phyloP scores from a whole-genome alignment of 2,797 vertebrate species.

The Nyctalus aviator region DNA sequence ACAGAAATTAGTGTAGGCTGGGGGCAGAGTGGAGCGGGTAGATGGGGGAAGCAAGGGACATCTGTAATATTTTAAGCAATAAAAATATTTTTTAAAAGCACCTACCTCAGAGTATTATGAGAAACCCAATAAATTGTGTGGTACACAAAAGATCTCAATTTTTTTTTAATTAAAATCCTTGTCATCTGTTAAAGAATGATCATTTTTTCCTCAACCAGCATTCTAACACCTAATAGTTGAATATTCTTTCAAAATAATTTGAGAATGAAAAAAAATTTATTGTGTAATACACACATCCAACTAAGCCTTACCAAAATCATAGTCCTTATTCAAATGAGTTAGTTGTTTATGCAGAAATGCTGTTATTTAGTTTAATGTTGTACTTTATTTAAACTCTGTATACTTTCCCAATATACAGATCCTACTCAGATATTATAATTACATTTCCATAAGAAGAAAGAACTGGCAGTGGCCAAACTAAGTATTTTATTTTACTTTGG shows the following conservation, averaged over 20 bases:
- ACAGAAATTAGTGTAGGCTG: too few species aligned
- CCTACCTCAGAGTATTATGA: background rate
- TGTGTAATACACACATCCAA: background rate
- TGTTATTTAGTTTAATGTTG: slow-evolving; percentile 29
- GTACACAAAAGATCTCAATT: background rate
- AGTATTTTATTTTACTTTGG: slow-evolving; percentile 25
- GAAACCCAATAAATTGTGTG: background rate
- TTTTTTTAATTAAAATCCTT: background rate
- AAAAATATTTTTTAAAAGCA: too few species aligned
- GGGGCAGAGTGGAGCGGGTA: too few species aligned
- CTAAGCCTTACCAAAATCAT: background rate
- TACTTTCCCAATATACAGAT: background rate
- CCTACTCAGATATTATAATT: background rate
- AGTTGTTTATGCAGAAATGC: background rate
- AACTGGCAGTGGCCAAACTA: background rate
- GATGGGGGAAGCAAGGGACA: too few species aligned
- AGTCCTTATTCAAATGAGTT: background rate
- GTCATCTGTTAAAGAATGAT: background rate
- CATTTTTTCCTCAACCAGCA: background rate
- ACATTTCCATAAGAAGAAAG: background rate
- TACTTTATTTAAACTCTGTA: background rate
- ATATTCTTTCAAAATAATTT: slow-evolving; percentile 16
- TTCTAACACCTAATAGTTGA: background rate
- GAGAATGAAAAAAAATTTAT: background rate
- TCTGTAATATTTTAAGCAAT: too few species aligned